Base-by-base conservation (phyloP, 1,140 invertebrate species). In the Zaprionus davidi region DNA sequence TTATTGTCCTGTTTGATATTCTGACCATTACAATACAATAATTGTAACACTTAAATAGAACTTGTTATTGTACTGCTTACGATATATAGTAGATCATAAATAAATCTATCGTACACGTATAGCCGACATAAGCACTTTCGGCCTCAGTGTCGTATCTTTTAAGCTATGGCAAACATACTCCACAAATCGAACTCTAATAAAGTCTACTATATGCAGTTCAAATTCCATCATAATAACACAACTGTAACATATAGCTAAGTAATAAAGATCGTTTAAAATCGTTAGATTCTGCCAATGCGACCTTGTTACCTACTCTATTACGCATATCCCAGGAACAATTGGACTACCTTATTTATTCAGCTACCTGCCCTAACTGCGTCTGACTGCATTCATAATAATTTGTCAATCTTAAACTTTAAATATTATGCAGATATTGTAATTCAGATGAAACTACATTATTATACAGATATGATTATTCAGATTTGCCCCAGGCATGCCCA, bases 401-500 rank as follows among this genome's bases (percentile, higher is more conserved):
- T 20, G 46, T 24, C 46, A 51, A 24, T 5, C 46, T 51, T 5
- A 51, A 11, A 56, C 53, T 46, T 46, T 17, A n/a, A 46, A 17
- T 46, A 17, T 17, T 46, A 46, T 46, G 41, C 41, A 46, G 24
- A 55, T 55, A 55, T 15, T 55, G 11, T 55, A 20, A 26, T 26
- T 28, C 13, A 6, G 51, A 28, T 56, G 41, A 46, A 46, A 46
- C 41, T 46, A 46, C 24, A n/a, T 31, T 57, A 57, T 34, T 58
- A 20, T 66, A 53, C 12, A 36, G 36, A 49, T 38, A 22, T 51
- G n/a, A n/a, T 20, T 34, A 49, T 68, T 46, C 6, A 31, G 53
- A 28, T 46, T 57, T 36, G 38, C 73, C 71, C 2, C 7, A 0
- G 22, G 11, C 49, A 36, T 9, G n/a, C 64, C 58, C 63, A 71